Evolutionary conservation across 2,888 invertebrate species (phyloP), one percentile per base, ranked within the genome.

Genomic region (Microdon myrmicae): DNA sequence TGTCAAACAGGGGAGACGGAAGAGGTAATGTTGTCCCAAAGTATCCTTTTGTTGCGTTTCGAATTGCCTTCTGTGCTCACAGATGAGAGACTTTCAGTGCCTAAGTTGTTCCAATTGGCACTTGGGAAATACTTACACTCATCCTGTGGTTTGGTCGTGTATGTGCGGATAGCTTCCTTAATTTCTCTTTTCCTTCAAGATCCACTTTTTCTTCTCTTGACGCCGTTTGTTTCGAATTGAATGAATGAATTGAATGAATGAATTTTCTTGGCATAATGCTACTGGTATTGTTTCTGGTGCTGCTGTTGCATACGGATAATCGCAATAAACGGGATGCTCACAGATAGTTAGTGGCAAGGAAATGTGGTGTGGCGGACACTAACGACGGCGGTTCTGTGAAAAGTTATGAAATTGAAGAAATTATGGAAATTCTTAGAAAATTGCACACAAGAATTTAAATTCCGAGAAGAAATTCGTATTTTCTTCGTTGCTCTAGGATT

Each of bases 21-120:
- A 5, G 26, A 4, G 16, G n/a, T n/a, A 13, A 22, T 22, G 49
- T 56, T 61, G 49, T 61, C 61, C 61, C 61, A 61, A 61, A 61
- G 61, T 61, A 61, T 55, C 56, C 61, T 25, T 61, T 61, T 61
- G 61, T 61, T 61, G 61, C 44, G 48, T 60, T 48, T 38, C 38
- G 60, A 60, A 60, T 60, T 32, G 60, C 55, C 48, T 60, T 55
- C 48, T 44, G 32, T 29, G 47, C 47, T 55, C 17, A 19, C 29
- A 41, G 45, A 13, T 37, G 56, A 43, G 31, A 49, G 43, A 37
- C 45, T 51, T 44, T 39, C 28, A 12, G 22, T 28, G 44, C 39
- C 48, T 55, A 23, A 49, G 44, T 44, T 49, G 48, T 55, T 55
- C 10, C 28, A n/a, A 49, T 56, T 56, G 55, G 29, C 61, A 49